Evolutionary conservation across 1,140 invertebrate genomes (phyloP).

Genomic region (Macrobrachium nipponense): DNA sequence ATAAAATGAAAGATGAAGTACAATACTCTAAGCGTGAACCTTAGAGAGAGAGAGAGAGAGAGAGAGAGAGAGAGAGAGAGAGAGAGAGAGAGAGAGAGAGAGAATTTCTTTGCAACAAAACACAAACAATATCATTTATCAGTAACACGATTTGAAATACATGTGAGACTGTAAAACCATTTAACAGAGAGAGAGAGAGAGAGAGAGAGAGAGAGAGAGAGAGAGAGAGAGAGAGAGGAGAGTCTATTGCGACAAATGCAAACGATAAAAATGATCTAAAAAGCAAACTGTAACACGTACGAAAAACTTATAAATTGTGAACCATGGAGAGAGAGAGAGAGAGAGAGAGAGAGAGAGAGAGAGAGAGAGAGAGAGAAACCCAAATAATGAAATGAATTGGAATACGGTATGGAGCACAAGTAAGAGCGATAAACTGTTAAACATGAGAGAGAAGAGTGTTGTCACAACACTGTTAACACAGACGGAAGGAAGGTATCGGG

Average conservation of each 20-base stretch:
- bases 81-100: not conserved
- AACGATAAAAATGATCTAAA: not conserved
- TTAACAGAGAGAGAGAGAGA: not conserved
- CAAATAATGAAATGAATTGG: not conserved
- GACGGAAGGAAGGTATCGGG: too few relatives aligned
- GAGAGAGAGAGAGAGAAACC: slow-evolving; percentile 39
- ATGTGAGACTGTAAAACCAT: too few relatives aligned
- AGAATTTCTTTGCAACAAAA: too few relatives aligned
- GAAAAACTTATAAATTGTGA: not conserved
- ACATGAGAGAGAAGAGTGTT: too few relatives aligned
- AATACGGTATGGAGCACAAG: not conserved
- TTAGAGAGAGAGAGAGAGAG: not conserved
- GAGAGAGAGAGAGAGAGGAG: slow-evolving; percentile 22
- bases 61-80: slow-evolving; percentile 13
- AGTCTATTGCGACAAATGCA: not conserved
- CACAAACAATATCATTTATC: too few relatives aligned
- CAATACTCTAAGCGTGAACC: too few relatives aligned
- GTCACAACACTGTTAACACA: too few relatives aligned
- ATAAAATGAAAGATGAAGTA: too few relatives aligned
- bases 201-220: not conserved
- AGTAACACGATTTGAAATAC: too few relatives aligned
- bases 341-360: slow-evolving; percentile 41
- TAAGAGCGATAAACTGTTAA: not conserved
- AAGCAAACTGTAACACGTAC: not conserved
- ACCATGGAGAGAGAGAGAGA: not conserved